Percentiles rank a stretch among this genome's conserved stretches.
Evolutionary conservation across 2,888 invertebrate species (phyloP).

Genomic region (Hybos culiciformis): DNA sequence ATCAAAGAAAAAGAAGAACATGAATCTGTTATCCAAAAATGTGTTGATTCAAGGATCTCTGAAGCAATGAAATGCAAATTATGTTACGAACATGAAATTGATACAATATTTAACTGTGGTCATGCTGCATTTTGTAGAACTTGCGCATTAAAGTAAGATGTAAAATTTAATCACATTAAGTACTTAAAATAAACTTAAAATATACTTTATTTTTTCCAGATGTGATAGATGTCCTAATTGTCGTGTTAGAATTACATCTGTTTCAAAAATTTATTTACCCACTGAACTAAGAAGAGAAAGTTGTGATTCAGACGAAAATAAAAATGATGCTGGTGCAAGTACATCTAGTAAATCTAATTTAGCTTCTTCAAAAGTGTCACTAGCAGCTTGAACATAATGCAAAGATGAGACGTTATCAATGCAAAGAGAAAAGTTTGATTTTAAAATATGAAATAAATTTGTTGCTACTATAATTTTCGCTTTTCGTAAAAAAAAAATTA

Average conservation of each 20-base stretch:
- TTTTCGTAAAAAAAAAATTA: no score
- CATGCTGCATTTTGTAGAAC: slow-evolving; percentile 69
- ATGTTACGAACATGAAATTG: slow-evolving; percentile 73
- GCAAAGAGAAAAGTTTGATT: slow-evolving; percentile 6
- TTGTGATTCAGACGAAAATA: slow-evolving; percentile 17
- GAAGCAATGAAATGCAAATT: slow-evolving; percentile 71
- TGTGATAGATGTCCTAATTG: slow-evolving; percentile 34
- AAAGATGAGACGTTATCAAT: slow-evolving; percentile 6
- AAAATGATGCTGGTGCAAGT: slow-evolving; percentile 10
- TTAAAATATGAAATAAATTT: no score
- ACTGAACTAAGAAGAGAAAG: slow-evolving; percentile 27
- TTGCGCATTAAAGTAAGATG: slow-evolving; percentile 51
- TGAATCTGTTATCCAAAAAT: slow-evolving; percentile 32
- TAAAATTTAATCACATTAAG: not conserved
- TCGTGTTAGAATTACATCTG: slow-evolving; percentile 29
- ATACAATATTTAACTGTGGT: slow-evolving; percentile 75
- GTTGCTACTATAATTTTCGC: no score
- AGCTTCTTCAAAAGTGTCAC: slow-evolving; percentile 7
- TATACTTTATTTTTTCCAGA: slow-evolving; percentile 18
- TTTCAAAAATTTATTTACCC: slow-evolving; percentile 33
- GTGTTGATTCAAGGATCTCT: slow-evolving; percentile 36
- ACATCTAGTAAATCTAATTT: slow-evolving; percentile 3
- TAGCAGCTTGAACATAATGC: slow-evolving; percentile 11
- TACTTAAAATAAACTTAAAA: not conserved
- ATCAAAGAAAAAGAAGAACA: slow-evolving; percentile 30